These are phyloP conservation scores for Eidolon helvum DNA, from an alignment of 2,113 vertebrate genomes.

Conservation along the genomic window DNA sequence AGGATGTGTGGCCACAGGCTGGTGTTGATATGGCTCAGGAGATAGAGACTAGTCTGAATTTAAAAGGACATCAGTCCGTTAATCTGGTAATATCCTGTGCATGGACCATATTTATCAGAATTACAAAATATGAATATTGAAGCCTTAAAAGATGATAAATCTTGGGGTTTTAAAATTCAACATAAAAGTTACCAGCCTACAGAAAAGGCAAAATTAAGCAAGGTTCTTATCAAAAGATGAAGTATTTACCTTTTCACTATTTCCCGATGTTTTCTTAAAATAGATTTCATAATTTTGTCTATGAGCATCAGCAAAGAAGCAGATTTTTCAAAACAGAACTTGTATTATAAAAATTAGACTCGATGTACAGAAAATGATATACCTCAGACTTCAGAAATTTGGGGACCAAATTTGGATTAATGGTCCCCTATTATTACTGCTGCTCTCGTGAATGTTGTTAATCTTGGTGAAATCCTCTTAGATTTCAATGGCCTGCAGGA, in stretches of 20 bases:
- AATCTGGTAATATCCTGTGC: background rate
- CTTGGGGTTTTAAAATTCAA: background rate
- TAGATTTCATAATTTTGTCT: background rate
- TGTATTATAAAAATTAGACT: background rate
- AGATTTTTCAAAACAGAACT: background rate
- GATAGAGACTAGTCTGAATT: background rate
- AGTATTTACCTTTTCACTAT: background rate
- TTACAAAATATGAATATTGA: background rate
- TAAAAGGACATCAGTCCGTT: background rate
- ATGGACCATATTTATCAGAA: background rate
- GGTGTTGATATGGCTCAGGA: background rate
- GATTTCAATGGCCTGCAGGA: background rate
- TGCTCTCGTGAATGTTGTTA: background rate
- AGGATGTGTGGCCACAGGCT: background rate
- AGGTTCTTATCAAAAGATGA: background rate
- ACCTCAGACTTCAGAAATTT: background rate
- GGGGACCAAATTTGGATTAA: background rate
- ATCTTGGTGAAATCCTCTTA: background rate
- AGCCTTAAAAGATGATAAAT: background rate
- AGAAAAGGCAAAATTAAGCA: background rate
- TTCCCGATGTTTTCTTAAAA: background rate
- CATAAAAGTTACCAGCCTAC: background rate
- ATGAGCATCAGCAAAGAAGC: background rate
- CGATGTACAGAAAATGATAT: background rate
- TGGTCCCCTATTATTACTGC: background rate